Evolutionary conservation across 2,888 invertebrate species (phyloP).

Genomic region (Tiliacea aurago): DNA sequence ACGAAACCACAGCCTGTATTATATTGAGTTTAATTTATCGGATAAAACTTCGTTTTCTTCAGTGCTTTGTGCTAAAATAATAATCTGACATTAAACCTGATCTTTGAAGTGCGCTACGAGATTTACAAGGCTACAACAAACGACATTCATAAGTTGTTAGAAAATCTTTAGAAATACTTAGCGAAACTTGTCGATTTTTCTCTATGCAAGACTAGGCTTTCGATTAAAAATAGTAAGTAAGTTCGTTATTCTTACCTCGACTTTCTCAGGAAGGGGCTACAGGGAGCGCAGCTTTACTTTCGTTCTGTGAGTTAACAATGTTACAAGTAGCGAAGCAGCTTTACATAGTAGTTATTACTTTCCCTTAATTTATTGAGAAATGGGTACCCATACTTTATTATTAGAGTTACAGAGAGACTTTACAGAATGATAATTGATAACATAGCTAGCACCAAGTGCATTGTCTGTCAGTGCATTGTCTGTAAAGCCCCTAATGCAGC

Average conservation of each 20-base stretch:
- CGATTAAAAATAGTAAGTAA: neutral
- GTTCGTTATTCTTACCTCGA: neutral
- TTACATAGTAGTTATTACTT: conserved; percentile 16
- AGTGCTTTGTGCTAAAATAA: neutral
- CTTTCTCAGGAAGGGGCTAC: neutral
- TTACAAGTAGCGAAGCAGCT: conserved; percentile 5
- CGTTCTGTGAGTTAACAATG: neutral
- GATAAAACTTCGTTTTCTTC: neutral
- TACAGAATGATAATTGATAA: neutral
- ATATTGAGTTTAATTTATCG: neutral
- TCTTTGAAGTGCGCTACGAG: conserved; percentile 1
- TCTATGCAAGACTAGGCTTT: neutral
- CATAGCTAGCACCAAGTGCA: neutral
- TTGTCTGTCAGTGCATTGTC: neutral
- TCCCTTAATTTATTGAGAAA: neutral
- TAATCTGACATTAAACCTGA: neutral
- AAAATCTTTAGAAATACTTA: neutral
- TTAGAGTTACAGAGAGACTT: neutral
- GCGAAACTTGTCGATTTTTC: neutral
- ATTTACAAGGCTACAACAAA: neutral
- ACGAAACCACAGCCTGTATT: neutral
- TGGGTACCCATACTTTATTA: neutral
- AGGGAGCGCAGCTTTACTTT: conserved; percentile 7
- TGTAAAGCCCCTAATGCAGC: neutral
- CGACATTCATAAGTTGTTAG: too few relatives aligned